Percentiles rank a stretch among this genome's conserved stretches.
Evolutionary conservation across 2,113 vertebrate genomes (phyloP).

Genomic region (Hypanus sabinus): DNA sequence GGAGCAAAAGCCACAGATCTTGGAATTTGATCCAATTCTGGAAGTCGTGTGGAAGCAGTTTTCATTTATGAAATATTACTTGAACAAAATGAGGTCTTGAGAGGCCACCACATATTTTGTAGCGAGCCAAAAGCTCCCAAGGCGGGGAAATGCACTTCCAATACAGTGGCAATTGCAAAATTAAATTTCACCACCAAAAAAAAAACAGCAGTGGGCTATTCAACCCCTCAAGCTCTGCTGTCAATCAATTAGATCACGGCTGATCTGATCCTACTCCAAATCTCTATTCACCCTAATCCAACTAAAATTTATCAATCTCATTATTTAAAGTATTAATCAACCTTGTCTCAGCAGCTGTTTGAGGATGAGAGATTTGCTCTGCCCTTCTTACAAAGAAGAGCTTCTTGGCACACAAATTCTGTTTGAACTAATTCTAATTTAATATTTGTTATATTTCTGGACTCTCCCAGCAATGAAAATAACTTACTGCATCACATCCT

Average conservation of each 20-base stretch:
- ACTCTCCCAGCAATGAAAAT: neutral
- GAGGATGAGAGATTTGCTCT: neutral
- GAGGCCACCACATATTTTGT: neutral
- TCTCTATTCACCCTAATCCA: neutral
- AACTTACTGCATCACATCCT: neutral
- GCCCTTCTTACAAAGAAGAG: neutral
- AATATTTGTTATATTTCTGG: neutral
- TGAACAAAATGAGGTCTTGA: neutral
- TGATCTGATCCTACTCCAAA: too few relatives aligned
- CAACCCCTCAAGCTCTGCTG: neutral
- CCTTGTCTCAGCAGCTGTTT: neutral
- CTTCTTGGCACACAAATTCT: neutral
- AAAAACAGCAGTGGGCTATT: neutral
- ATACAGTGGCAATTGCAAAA: neutral
- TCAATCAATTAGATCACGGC: too few relatives aligned
- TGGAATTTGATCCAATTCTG: neutral
- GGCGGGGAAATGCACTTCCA: neutral
- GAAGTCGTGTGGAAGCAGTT: neutral
- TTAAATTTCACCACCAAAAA: neutral
- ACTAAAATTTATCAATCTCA: neutral
- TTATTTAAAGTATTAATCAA: neutral
- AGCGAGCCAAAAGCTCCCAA: neutral
- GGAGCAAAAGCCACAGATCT: neutral
- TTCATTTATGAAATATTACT: slow-evolving; percentile 1
- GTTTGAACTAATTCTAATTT: neutral